Conservation (phyloP, 35 echinoderm and acorn worm species). For the Heliocidaris tuberculata region DNA sequence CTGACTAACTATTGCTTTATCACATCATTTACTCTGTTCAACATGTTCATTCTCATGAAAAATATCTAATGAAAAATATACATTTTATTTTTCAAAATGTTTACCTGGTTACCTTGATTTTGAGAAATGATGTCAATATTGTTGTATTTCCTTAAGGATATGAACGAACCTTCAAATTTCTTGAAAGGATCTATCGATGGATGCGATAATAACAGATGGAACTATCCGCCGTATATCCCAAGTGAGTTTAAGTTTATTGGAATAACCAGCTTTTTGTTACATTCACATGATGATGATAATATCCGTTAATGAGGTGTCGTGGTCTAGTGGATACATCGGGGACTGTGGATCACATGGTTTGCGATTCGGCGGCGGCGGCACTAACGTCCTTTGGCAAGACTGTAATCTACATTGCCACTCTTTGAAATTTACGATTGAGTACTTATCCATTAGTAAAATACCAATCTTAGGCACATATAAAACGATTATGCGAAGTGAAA, state of each 20-base stretch:
- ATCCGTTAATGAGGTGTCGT: not conserved
- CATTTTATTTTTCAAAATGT: no score
- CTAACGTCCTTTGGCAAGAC: not conserved
- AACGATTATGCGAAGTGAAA: no score
- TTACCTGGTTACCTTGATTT: not conserved
- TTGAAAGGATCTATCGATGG: constrained; percentile 66
- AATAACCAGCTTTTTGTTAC: not conserved
- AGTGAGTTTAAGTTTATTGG: constrained; percentile 65
- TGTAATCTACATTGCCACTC: not conserved
- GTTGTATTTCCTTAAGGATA: constrained; percentile 57
- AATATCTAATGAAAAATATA: no score
- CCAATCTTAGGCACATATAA: no score
- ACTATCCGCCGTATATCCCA: constrained; percentile 90
- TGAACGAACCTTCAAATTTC: constrained; percentile 99
- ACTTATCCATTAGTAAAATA: no score
- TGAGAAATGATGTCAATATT: not conserved
- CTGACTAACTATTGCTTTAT: no score
- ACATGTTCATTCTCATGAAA: no score
- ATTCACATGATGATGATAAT: not conserved
- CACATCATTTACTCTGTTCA: no score
- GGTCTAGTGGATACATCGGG: no score
- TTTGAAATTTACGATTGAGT: not conserved
- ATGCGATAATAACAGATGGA: constrained; percentile 79
- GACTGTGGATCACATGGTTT: no score
- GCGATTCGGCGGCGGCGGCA: not conserved